Percentiles rank a stretch among this genome's conserved stretches.
phyloP scores from a whole-genome alignment of 2,113 vertebrate genomes.

The Hippocampus zosterae region DNA sequence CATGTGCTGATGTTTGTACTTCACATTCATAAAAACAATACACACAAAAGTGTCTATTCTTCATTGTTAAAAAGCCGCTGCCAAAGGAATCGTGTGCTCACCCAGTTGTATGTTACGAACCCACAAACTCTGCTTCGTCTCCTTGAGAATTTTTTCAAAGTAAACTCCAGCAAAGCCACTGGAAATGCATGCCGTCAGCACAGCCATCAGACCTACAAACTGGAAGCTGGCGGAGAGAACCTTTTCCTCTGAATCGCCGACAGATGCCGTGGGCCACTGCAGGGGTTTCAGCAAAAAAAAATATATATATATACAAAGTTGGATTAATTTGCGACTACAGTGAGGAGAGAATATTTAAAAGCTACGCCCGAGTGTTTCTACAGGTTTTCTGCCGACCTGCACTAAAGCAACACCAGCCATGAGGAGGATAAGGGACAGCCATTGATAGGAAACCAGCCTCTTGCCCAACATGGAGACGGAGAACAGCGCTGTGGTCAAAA shows the following conservation, averaged over 20 bases:
- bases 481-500: constrained; percentile 95
- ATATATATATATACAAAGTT: not conserved
- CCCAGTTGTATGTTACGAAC: constrained; percentile 95
- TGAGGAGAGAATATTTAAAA: too few species aligned
- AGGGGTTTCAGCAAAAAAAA: not conserved
- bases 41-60: too few species aligned
- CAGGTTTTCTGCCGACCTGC: constrained; percentile 75
- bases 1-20: too few species aligned
- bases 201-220: constrained; percentile 85
- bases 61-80: not conserved
- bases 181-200: constrained; percentile 89
- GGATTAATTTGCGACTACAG: too few species aligned
- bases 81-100: constrained; percentile 41
- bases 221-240: constrained; percentile 78
- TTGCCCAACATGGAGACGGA: constrained; percentile 92
- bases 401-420: constrained; percentile 90
- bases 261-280: constrained; percentile 84
- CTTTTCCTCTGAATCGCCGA: constrained; percentile 64
- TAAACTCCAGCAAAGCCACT: constrained; percentile 98
- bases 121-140: constrained; percentile 94
- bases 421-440: constrained; percentile 87
- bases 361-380: not conserved
- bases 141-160: constrained; percentile 98
- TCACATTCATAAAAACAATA: too few species aligned
- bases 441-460: constrained; percentile 84